phyloP scores from a whole-genome alignment of 64 coral and sea anemone genomes.

The Porites lutea region DNA sequence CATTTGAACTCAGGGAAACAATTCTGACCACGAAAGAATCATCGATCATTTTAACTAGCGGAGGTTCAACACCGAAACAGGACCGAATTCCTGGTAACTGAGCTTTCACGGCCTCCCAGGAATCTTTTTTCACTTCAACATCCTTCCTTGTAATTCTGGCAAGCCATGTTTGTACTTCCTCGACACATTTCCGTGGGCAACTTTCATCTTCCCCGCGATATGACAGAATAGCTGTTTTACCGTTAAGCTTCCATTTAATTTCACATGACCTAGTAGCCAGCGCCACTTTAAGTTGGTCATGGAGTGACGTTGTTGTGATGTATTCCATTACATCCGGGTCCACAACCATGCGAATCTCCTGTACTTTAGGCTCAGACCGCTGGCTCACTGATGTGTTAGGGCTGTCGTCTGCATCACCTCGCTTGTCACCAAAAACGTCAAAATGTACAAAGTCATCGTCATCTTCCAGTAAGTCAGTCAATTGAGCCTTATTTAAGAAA shows the following conservation, averaged over 20 bases:
- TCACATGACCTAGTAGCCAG: slow-evolving; percentile 31
- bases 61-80: too few relatives aligned
- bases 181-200: slow-evolving; percentile 43
- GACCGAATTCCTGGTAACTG: too few relatives aligned
- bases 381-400: not conserved
- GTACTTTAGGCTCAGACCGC: not conserved
- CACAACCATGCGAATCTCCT: slow-evolving; percentile 24
- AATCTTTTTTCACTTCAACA: not conserved
- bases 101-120: slow-evolving; percentile 11
- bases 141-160: slow-evolving; percentile 25
- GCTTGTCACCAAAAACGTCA: not conserved
- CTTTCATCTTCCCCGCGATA: slow-evolving; percentile 10
- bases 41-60: too few relatives aligned
- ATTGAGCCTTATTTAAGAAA: not conserved
- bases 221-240: slow-evolving; percentile 11
- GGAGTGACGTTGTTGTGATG: not conserved
- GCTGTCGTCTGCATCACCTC: too few relatives aligned
- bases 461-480: slow-evolving; percentile 1
- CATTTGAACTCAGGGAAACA: slow-evolving; percentile 18
- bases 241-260: slow-evolving; percentile 36
- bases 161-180: slow-evolving; percentile 27
- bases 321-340: too few relatives aligned
- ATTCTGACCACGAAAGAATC: not conserved
- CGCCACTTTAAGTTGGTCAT: slow-evolving; percentile 14
- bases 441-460: not conserved